Conservation (phyloP, 2,113 vertebrate genomes). For the Nycticryphes semicollaris region DNA sequence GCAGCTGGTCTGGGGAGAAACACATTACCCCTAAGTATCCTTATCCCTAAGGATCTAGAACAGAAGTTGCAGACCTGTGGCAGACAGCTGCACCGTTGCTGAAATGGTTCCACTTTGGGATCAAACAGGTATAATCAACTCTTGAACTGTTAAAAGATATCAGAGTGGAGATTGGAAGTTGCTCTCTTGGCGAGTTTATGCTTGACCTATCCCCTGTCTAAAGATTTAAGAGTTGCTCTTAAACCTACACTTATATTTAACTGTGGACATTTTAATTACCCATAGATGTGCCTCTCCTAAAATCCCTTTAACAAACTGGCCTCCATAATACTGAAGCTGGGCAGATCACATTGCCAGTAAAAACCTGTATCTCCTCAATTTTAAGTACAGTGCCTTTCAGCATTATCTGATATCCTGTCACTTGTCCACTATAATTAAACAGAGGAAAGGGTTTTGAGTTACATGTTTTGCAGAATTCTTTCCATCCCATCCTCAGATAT, state of each 20-base stretch:
- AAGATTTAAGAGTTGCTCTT: neutral
- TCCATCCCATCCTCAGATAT: neutral
- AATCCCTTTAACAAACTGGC: neutral
- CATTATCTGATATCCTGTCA: neutral
- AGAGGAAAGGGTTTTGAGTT: neutral
- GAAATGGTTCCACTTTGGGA: neutral
- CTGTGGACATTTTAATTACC: neutral
- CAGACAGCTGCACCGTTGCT: neutral
- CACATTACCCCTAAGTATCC: neutral
- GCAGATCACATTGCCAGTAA: neutral
- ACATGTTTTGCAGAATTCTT: neutral
- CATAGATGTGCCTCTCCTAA: neutral
- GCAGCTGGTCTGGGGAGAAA: neutral
- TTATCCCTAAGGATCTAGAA: neutral
- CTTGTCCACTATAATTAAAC: neutral
- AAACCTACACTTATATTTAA: neutral
- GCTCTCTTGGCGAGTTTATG: neutral
- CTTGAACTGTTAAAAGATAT: neutral
- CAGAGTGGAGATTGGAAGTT: neutral
- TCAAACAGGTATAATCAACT: neutral
- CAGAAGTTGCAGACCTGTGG: neutral
- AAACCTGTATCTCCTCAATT: neutral
- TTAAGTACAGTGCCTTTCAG: neutral
- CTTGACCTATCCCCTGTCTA: neutral
- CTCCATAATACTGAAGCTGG: neutral